Conservation (phyloP, 2,113 vertebrate genomes). For the Eudyptes chrysolophus region DNA sequence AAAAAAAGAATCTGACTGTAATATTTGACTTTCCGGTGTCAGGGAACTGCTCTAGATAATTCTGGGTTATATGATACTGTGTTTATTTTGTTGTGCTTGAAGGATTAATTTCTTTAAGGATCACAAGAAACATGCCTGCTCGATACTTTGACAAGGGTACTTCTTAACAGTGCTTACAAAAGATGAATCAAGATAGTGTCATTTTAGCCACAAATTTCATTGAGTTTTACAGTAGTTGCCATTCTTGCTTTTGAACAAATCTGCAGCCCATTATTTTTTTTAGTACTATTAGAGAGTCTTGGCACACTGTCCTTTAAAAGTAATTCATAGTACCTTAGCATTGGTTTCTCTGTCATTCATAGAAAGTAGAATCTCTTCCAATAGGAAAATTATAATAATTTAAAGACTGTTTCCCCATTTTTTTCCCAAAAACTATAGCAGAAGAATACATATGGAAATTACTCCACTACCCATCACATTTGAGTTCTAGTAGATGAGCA, state of each 20-base stretch:
- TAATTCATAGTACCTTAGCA: background rate
- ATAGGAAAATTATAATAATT: background rate
- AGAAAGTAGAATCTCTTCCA: background rate
- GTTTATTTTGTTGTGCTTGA: background rate
- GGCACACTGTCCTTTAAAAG: background rate
- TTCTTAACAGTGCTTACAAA: background rate
- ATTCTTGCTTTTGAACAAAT: background rate
- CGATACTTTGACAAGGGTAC: background rate
- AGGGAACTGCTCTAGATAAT: background rate
- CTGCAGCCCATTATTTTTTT: background rate
- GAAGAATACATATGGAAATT: background rate
- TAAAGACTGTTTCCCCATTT: background rate
- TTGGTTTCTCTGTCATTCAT: background rate
- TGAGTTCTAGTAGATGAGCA: background rate
- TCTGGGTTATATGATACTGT: background rate
- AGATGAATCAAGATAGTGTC: background rate
- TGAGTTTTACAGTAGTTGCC: background rate
- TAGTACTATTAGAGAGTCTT: background rate
- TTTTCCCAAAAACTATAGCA: background rate
- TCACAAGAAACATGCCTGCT: background rate
- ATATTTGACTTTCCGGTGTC: background rate
- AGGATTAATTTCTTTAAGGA: background rate
- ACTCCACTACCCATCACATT: background rate
- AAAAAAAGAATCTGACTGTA: background rate
- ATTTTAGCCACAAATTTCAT: background rate